These are phyloP conservation scores for Enteromius radiatus DNA, from an alignment of 2,797 vertebrate species.

Conservation along the genomic window DNA sequence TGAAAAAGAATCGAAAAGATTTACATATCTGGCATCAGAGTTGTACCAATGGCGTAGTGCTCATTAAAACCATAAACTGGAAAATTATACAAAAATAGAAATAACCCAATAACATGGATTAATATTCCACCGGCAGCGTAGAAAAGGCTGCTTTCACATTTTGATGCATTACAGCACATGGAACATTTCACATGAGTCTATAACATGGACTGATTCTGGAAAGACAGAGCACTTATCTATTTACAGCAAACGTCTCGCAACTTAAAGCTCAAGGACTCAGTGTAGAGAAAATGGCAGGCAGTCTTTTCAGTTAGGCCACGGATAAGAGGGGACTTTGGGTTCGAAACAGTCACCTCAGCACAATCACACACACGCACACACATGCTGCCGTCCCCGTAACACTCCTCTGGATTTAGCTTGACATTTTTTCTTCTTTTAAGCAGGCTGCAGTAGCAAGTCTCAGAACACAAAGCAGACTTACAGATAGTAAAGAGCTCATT, in stretches of 20 bases:
- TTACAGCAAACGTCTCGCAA: conserved; percentile 71
- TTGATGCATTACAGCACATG: conserved; percentile 52
- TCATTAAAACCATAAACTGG: conserved; percentile 48
- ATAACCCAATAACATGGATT: conserved; percentile 49
- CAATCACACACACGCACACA: conserved; percentile 62
- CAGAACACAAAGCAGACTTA: conserved; percentile 64
- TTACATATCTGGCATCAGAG: conserved; percentile 16
- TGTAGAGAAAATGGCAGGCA: conserved; percentile 59
- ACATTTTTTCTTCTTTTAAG: conserved; percentile 58
- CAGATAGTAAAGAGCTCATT: conserved; percentile 62
- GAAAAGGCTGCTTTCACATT: conserved; percentile 59
- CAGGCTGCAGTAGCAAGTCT: conserved; percentile 59
- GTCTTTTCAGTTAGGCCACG: conserved; percentile 64
- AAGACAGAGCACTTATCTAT: conserved; percentile 61
- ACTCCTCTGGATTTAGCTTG: conserved; percentile 50
- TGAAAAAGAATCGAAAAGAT: conserved; percentile 34
- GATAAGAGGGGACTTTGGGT: conserved; percentile 63
- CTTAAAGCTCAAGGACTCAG: conserved; percentile 66
- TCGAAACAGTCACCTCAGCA: conserved; percentile 64
- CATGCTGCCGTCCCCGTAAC: conserved; percentile 63
- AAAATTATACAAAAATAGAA: conserved; percentile 63
- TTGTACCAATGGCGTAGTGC: conserved; percentile 29
- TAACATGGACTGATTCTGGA: conserved; percentile 52
- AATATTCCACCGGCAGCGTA: conserved; percentile 49
- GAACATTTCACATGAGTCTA: conserved; percentile 51